These are phyloP conservation scores for Leucophenga varia DNA, from an alignment of 1,140 invertebrate genomes.

Conservation along the genomic window DNA sequence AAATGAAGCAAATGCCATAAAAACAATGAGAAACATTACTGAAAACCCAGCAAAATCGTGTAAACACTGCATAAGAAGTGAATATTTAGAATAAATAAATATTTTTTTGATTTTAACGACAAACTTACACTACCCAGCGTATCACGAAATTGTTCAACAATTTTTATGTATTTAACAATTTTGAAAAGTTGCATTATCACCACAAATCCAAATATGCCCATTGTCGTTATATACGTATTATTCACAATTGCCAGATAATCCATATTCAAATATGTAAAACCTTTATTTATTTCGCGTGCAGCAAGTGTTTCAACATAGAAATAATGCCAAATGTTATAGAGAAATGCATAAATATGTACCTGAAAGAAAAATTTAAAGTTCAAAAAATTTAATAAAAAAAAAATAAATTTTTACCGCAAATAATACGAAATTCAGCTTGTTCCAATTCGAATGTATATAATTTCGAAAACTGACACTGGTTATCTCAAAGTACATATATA, in stretches of 20 bases:
- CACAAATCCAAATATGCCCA: conserved; percentile 17
- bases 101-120: too few relatives aligned
- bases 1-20: conserved; percentile 73
- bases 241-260: too few relatives aligned
- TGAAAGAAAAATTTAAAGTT: conserved; percentile 7
- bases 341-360: too few relatives aligned
- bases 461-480: neutral
- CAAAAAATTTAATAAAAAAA: neutral
- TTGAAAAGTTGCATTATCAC: conserved; percentile 20
- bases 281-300: too few relatives aligned
- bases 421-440: conserved; percentile 9
- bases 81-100: too few relatives aligned
- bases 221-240: conserved; percentile 3
- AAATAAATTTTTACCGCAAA: conserved; percentile 9
- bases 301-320: conserved; percentile 1
- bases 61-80: conserved; percentile 65
- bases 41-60: conserved; percentile 72
- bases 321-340: conserved; percentile 10
- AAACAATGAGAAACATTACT: conserved; percentile 78
- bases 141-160: conserved; percentile 66
- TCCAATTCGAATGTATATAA: conserved; percentile 10
- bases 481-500: neutral
- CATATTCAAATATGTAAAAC: too few relatives aligned
- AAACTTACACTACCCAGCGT: too few relatives aligned
- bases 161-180: too few relatives aligned